Evolutionary conservation across 2,113 vertebrate genomes (phyloP).

Genomic region (Tenebrosternarchus preto): DNA sequence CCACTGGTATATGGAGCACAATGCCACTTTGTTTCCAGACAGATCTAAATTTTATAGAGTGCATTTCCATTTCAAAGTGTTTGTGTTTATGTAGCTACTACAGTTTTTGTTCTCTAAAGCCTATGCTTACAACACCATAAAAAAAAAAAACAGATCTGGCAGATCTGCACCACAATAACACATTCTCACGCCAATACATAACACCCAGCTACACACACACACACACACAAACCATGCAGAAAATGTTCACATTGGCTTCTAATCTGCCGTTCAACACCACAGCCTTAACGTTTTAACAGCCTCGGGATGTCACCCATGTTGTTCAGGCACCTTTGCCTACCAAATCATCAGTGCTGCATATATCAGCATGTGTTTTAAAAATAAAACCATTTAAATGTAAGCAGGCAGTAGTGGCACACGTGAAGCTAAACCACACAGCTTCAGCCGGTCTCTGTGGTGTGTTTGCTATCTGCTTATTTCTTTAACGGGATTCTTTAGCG

Average conservation of each 20-base stretch:
- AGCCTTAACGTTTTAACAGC: not conserved
- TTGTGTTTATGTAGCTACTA: too few species aligned
- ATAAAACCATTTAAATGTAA: not conserved
- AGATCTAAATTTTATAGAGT: not conserved
- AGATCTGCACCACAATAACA: slow-evolving; percentile 17
- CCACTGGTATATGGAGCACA: not conserved
- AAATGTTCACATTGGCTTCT: not conserved
- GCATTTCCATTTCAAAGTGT: not conserved
- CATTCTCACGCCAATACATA: not conserved
- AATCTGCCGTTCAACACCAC: not conserved
- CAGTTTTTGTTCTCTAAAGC: too few species aligned
- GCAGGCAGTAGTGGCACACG: not conserved
- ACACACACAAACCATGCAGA: slow-evolving; percentile 5
- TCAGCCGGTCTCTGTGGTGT: not conserved
- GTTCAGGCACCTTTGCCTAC: slow-evolving; percentile 2
- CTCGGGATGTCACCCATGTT: not conserved
- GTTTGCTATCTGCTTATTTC: not conserved
- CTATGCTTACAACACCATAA: not conserved
- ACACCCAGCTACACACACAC: not conserved
- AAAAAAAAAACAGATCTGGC: too few species aligned
- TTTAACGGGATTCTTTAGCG: not conserved
- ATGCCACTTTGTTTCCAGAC: not conserved
- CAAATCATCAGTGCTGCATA: not conserved
- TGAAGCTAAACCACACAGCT: not conserved
- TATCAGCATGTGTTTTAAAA: slow-evolving; percentile 15